Evolutionary conservation across 30 jellyfish, hydroid and myxozoan species (phyloP).

Genomic region (Aurelia aurita): DNA sequence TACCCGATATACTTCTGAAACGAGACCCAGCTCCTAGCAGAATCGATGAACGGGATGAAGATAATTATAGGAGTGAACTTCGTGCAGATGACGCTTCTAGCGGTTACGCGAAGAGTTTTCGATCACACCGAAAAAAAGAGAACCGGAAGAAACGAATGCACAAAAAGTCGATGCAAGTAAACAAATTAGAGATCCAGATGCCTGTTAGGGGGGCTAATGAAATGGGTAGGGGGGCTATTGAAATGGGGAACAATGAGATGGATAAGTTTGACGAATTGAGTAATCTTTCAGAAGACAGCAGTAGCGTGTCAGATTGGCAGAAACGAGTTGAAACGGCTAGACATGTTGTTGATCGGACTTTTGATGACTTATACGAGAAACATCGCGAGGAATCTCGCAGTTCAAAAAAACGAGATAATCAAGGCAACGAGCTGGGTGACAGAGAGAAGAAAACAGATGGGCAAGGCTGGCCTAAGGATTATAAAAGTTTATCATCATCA

Average conservation of each 20-base stretch:
- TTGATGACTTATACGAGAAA: constrained; percentile 30
- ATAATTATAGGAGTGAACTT: neutral
- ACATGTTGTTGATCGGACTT: constrained; percentile 29
- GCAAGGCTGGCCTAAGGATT: constrained; percentile 1
- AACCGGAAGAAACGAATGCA: constrained; percentile 17
- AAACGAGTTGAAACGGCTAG: constrained; percentile 9
- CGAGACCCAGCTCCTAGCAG: constrained; percentile 51
- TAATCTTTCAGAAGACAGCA: constrained; percentile 10
- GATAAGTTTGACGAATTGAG: neutral
- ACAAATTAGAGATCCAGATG: constrained; percentile 24
- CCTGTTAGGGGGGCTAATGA: constrained; percentile 16
- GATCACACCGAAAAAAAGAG: constrained; percentile 16
- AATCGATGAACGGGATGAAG: neutral
- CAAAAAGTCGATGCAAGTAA: constrained; percentile 59
- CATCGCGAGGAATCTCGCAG: constrained; percentile 2
- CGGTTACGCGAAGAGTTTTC: constrained; percentile 65
- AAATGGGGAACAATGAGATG: neutral
- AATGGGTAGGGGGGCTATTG: neutral
- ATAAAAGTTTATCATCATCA: constrained; percentile 3
- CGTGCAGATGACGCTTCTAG: constrained; percentile 52
- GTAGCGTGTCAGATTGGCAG: constrained; percentile 50
- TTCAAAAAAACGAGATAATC: too few relatives aligned
- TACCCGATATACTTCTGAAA: constrained; percentile 51
- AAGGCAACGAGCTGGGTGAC: neutral
- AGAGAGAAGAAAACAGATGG: neutral